A percentile compares a stretch with the other conserved stretches of the same genome.
Evolutionary conservation across 2,888 invertebrate genomes (phyloP).

Genomic region (Odontocerum albicorne): DNA sequence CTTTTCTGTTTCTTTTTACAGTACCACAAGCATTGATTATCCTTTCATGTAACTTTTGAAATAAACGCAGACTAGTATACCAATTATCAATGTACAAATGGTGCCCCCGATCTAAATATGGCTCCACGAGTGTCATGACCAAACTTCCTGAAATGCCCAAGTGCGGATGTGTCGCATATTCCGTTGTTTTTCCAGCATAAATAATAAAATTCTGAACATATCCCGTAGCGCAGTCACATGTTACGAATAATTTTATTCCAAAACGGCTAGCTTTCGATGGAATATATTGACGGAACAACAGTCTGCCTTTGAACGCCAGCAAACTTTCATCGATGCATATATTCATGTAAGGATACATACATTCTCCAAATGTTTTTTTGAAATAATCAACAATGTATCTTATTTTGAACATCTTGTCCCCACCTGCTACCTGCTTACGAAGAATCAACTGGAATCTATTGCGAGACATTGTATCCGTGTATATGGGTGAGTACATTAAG

Average conservation of each 20-base stretch:
- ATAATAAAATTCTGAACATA: constrained; percentile 13
- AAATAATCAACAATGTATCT: not conserved
- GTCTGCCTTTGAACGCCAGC: constrained; percentile 12
- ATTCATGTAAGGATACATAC: not conserved
- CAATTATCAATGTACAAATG: constrained; percentile 13
- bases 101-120: constrained; percentile 19
- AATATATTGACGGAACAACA: constrained; percentile 8
- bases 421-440: not conserved
- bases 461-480: not conserved
- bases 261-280: constrained; percentile 14
- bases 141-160: constrained; percentile 19
- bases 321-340: constrained; percentile 6
- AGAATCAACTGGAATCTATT: not conserved
- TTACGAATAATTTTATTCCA: constrained; percentile 18
- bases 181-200: constrained; percentile 9
- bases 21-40: constrained; percentile 14
- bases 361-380: not conserved
- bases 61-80: constrained; percentile 19
- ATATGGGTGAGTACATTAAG: not conserved
- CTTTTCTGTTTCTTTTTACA: not conserved
- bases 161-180: not conserved
- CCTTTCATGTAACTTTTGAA: constrained; percentile 2
- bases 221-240: constrained; percentile 7
- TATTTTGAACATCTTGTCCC: not conserved
- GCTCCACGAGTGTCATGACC: constrained; percentile 18